Base-by-base conservation (phyloP, 2,113 vertebrate species). In the Malaclemys terrapin region DNA sequence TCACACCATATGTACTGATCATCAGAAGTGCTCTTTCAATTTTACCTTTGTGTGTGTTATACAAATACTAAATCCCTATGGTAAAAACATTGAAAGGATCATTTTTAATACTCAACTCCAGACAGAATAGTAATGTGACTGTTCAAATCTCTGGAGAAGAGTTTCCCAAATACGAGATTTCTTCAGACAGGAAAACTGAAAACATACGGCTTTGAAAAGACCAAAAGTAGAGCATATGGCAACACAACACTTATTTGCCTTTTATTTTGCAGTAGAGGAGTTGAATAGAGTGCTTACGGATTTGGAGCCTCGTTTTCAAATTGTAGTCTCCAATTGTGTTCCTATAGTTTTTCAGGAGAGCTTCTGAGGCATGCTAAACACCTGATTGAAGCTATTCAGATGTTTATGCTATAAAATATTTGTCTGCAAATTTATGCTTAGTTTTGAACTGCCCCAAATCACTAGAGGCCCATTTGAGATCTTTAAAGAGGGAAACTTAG, bases 1-100 rank as follows among this genome's bases (percentile, higher is more conserved):
- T 89, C 29, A 50, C 8, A 72, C 0, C 25, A 5, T 35, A 62
- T 1, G 0, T 52, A 57, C n/a, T 1, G 1, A 87, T 27, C 3
- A 0, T 76, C 24, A 87, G 65, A 87, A 89, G 4, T 2, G 2
- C 3, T 24, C 13, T 92, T 95, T 79, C 53, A 75, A 25, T 83
- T 31, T 88, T 78, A 6, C 19, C 8, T 57, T 87, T 9, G 88
- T 88, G 69, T 47, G 27, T 38, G 47, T 5, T 89, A 27, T 35
- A 79, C 42, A 78, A 78, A 78, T 16, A 89, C 16, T 69, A 93
- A 90, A 91, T 76, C 35, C 8, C 4, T 87, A 1, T 42, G 84
- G 42, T 17, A 19, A 93, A 13, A 86, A 86, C 10, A 57, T 2
- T 93, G 65, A 22, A 29, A 89, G 72, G 1, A 69, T 82, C 9